Evolutionary conservation across 2,113 vertebrate species (phyloP).

Genomic region (Ranitomeya imitator): DNA sequence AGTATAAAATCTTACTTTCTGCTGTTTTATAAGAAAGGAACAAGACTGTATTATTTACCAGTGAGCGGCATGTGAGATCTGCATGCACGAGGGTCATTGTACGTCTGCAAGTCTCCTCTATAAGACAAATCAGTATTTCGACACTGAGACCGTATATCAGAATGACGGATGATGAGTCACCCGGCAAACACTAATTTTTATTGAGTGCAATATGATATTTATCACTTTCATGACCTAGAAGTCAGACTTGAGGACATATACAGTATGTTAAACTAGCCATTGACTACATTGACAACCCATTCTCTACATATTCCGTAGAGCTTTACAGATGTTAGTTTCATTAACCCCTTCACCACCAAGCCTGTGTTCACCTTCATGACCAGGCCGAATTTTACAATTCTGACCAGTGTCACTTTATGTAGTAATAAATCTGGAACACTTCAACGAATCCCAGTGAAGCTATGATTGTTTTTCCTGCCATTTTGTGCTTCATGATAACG

Average conservation of each 20-base stretch:
- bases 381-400: no score
- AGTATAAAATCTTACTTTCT: background rate
- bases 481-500: no score
- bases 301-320: background rate
- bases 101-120: background rate
- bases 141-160: constrained; percentile 4
- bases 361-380: no score
- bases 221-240: background rate
- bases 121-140: background rate
- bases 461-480: no score
- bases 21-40: background rate
- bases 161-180: constrained; percentile 14
- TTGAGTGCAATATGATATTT: background rate
- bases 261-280: background rate
- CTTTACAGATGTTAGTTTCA: background rate
- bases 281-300: background rate
- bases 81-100: background rate
- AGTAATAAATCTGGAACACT: no score
- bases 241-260: background rate
- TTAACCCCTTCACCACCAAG: no score
- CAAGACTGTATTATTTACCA: background rate
- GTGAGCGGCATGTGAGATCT: background rate
- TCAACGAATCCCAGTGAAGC: no score
- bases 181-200: background rate
- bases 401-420: no score